Percentiles rank a stretch among this genome's conserved stretches.
These are phyloP conservation scores for Strigamia transsilvanica DNA, from an alignment of 2,888 invertebrate genomes.

Conservation along the genomic window DNA sequence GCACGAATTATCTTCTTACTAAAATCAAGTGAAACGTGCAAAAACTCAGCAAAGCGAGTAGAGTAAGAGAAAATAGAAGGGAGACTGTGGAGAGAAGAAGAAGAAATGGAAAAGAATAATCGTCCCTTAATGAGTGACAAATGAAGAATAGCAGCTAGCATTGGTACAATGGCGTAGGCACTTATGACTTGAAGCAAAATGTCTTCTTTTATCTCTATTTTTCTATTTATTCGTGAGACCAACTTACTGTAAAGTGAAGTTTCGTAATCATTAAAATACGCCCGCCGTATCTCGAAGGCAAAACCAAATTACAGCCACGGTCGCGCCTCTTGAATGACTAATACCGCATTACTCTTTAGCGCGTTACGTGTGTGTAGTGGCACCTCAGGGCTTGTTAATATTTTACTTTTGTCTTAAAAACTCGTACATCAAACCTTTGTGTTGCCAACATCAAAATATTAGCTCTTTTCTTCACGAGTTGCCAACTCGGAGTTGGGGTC, in stretches of 20 bases:
- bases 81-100: not conserved
- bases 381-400: constrained; percentile 41
- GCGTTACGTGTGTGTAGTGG: constrained; percentile 32
- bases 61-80: not conserved
- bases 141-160: constrained; percentile 39
- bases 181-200: not conserved
- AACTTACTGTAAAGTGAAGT: constrained; percentile 27
- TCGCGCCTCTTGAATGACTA: constrained; percentile 49
- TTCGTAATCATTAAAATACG: constrained; percentile 49
- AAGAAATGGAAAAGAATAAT: constrained; percentile 18
- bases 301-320: constrained; percentile 46
- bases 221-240: not conserved
- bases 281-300: constrained; percentile 41
- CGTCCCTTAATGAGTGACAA: constrained; percentile 40
- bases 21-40: constrained; percentile 43
- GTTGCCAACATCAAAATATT: not conserved
- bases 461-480: not conserved
- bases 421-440: constrained; percentile 37
- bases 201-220: constrained; percentile 20
- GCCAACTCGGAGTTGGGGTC: too few species aligned
- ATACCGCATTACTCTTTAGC: constrained; percentile 41
- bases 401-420: constrained; percentile 43
- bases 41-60: constrained; percentile 14
- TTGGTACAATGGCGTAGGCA: constrained; percentile 5
- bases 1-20: constrained; percentile 43